Evolutionary conservation across 2,888 invertebrate genomes (phyloP), one percentile per base, ranked within the genome.

Genomic region (Zootermopsis nevadensis): DNA sequence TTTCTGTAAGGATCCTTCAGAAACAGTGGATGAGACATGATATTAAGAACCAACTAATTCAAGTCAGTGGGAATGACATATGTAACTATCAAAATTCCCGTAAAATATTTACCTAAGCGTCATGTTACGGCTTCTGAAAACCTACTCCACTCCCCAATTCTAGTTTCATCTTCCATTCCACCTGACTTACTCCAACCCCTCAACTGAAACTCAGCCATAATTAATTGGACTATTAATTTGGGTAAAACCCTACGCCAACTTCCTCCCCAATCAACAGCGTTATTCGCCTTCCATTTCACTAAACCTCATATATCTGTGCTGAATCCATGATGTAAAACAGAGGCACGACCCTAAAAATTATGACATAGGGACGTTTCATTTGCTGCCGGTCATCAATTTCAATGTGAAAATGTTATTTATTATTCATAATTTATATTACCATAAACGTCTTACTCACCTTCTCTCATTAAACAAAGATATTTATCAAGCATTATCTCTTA

Each of bases 221-320:
- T 80, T 80, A 80, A 80, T 80, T 38, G 66, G 30, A 33, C 80
- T 80, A 80, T 80, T 80, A 80, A 80, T 80, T 80, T 60, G 55
- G 60, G 60, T 33, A 66, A 80, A 80, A 80, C 31, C 27, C n/a
- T 66, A 80, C 60, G 60, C 80, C 80, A 60, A n/a, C 80, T 24
- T n/a, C 35, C 60, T 33, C 30, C 30, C 80, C 55, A 80, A 80
- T 80, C 80, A 80, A 80, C 80, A 24, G 19, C 19, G 80, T 60
- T 30, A 42, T 77, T 27, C 77, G 76, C 31, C 27, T 66, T 4
- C 1, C 33, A 33, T 31, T 69, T 33, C 69, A 33, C 66, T 15
- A 27, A 66, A 66, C 66, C 66, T n/a, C n/a, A n/a, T 66, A 66
- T 27, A 66, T 66, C 66, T 66, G 66, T 66, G 66, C 30, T 66